These are phyloP conservation scores for Phenganax subtilis DNA, from an alignment of 92 coral and sea anemone species.

Conservation along the genomic window DNA sequence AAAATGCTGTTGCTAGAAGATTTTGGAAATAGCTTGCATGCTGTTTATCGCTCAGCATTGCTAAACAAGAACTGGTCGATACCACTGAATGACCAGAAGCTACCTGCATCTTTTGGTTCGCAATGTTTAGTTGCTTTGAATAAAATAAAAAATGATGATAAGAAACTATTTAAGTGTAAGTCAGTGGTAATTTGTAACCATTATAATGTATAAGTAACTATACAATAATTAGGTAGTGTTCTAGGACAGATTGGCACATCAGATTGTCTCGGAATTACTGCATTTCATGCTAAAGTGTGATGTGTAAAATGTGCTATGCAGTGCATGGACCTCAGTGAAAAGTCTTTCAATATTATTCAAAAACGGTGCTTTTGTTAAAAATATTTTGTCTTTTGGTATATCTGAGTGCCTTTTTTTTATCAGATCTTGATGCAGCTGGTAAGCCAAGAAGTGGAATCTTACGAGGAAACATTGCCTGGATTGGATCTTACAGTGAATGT, in stretches of 20 bases:
- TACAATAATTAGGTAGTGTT: no score
- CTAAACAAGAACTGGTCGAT: background rate
- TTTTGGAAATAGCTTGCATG: background rate
- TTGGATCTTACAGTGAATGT: conserved; percentile 13
- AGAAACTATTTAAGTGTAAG: background rate
- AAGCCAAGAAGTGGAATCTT: background rate
- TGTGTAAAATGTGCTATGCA: no score
- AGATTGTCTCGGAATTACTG: no score
- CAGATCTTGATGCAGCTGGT: background rate
- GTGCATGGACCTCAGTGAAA: no score
- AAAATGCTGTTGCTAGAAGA: background rate
- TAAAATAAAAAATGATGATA: background rate
- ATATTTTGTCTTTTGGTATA: background rate
- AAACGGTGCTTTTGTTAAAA: background rate
- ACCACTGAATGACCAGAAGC: background rate
- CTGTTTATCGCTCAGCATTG: conserved; percentile 1
- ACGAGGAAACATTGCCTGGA: conserved; percentile 1
- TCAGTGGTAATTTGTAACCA: background rate
- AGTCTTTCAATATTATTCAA: no score
- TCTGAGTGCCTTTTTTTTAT: background rate
- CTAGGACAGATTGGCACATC: no score
- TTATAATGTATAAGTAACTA: no score
- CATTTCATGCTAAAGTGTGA: no score
- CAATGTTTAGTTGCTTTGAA: background rate
- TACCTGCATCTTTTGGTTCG: background rate